Evolutionary conservation across 1,140 invertebrate genomes (phyloP).

Genomic region (Drosophila leontia): DNA sequence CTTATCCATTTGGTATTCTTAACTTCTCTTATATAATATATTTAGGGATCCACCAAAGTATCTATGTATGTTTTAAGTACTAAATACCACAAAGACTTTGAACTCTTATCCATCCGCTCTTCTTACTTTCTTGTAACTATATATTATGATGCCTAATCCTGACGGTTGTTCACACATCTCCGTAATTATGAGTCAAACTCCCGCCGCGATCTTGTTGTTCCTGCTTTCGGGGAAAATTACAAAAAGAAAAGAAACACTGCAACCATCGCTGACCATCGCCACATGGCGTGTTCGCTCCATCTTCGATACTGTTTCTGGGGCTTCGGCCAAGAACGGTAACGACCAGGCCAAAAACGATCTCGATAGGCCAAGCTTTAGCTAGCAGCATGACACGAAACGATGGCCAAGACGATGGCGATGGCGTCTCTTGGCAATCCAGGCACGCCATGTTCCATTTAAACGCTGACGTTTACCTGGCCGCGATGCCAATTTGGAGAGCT

Average conservation of each 20-base stretch:
- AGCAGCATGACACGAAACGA: slow-evolving; percentile 66
- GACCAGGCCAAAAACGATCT: slow-evolving; percentile 62
- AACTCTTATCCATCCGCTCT: background rate
- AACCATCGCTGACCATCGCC: slow-evolving; percentile 19
- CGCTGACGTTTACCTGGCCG: slow-evolving; percentile 60
- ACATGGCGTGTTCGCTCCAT: slow-evolving; percentile 67
- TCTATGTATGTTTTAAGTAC: background rate
- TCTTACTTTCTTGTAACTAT: background rate
- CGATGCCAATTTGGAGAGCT: slow-evolving; percentile 67
- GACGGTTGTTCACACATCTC: slow-evolving; percentile 1
- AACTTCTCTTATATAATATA: no score
- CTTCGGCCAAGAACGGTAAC: slow-evolving; percentile 75
- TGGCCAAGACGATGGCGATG: slow-evolving; percentile 17
- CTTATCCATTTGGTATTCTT: no score
- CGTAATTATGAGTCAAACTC: background rate
- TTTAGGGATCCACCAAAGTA: background rate
- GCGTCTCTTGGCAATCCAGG: slow-evolving; percentile 65
- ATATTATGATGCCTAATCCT: background rate
- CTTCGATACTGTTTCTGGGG: slow-evolving; percentile 47
- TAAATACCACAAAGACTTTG: background rate
- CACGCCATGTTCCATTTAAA: slow-evolving; percentile 81
- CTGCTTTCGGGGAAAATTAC: background rate
- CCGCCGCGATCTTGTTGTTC: slow-evolving; percentile 23
- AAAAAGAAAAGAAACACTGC: background rate
- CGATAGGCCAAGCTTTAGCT: slow-evolving; percentile 57